These are phyloP conservation scores for Pachypsylla venusta DNA, from an alignment of 1,140 invertebrate genomes.

Conservation along the genomic window DNA sequence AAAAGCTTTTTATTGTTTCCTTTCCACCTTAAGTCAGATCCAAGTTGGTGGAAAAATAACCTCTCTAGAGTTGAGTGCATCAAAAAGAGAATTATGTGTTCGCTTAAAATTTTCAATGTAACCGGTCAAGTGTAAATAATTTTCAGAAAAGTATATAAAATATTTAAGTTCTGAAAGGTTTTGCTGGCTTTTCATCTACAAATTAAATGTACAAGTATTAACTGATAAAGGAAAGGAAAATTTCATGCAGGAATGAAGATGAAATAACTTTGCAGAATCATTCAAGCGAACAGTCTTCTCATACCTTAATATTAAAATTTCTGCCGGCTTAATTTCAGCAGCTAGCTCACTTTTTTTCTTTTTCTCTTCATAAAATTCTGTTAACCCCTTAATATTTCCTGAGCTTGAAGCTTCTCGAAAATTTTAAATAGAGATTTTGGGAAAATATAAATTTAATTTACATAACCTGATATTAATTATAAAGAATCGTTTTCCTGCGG, in stretches of 20 bases:
- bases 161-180: constrained; percentile 9
- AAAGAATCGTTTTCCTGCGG: too few species aligned
- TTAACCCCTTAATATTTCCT: too few species aligned
- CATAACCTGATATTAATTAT: too few species aligned
- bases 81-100: neutral
- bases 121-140: constrained; percentile 2
- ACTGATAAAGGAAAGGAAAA: constrained; percentile 7
- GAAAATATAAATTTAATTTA: too few species aligned
- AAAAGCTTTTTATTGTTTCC: constrained; percentile 8
- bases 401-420: too few species aligned
- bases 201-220: constrained; percentile 7
- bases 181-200: neutral
- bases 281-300: neutral
- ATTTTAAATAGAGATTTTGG: too few species aligned
- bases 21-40: neutral
- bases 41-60: neutral
- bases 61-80: constrained; percentile 1
- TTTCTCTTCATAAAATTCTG: neutral
- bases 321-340: constrained; percentile 7
- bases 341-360: neutral
- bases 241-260: constrained; percentile 7
- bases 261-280: constrained; percentile 7
- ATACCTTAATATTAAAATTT: constrained; percentile 10
- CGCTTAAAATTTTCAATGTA: neutral
- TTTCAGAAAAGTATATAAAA: constrained; percentile 6